Percentiles rank a stretch among this genome's conserved stretches.
These are phyloP conservation scores for Chrysogorgia sp. DNA, from an alignment of 92 coral and sea anemone genomes.

Conservation along the genomic window DNA sequence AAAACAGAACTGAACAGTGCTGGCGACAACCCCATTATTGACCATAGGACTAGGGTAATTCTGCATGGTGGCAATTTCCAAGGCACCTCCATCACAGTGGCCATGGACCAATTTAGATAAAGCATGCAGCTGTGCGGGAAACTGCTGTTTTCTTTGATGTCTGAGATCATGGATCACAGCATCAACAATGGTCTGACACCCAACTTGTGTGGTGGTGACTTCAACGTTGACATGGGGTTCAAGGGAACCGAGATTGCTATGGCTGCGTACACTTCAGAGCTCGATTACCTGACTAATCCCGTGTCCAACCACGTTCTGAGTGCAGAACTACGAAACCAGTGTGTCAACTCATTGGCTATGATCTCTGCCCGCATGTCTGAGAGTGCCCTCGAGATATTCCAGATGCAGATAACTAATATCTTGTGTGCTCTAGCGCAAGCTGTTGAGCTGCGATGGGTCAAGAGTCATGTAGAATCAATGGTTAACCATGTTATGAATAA, in stretches of 20 bases:
- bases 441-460: slow-evolving; percentile 47
- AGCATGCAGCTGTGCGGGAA: slow-evolving; percentile 58
- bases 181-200: slow-evolving; percentile 55
- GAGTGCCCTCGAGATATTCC: slow-evolving; percentile 52
- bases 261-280: slow-evolving; percentile 56
- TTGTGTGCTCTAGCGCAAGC: slow-evolving; percentile 47
- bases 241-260: slow-evolving; percentile 54
- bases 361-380: slow-evolving; percentile 55
- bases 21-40: slow-evolving; percentile 53
- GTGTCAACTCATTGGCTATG: slow-evolving; percentile 49
- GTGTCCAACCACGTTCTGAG: slow-evolving; percentile 50
- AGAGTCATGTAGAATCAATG: slow-evolving; percentile 34
- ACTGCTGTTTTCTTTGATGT: slow-evolving; percentile 50
- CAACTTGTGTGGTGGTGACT: slow-evolving; percentile 47
- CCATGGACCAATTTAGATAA: slow-evolving; percentile 58
- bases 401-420: slow-evolving; percentile 52
- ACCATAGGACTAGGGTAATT: slow-evolving; percentile 28
- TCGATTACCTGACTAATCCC: slow-evolving; percentile 49
- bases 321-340: slow-evolving; percentile 41
- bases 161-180: slow-evolving; percentile 46
- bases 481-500: no score
- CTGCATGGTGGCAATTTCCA: slow-evolving; percentile 54
- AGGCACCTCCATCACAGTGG: slow-evolving; percentile 47
- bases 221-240: slow-evolving; percentile 50
- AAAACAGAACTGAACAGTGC: slow-evolving; percentile 48